These are phyloP conservation scores for Drosophila eugracilis DNA, from an alignment of 1,140 invertebrate genomes.

Conservation along the genomic window DNA sequence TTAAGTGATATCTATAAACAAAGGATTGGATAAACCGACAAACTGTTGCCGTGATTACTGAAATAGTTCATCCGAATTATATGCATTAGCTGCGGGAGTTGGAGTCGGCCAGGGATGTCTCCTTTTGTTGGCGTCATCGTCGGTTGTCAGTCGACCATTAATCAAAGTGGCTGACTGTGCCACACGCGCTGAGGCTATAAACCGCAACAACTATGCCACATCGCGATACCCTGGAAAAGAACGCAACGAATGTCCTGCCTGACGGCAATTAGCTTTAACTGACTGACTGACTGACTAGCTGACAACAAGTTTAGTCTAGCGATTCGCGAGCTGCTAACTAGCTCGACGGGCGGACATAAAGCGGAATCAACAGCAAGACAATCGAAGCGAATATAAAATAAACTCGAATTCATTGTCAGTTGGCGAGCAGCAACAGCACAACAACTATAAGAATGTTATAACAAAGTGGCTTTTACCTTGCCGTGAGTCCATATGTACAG, in stretches of 20 bases:
- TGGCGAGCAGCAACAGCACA: constrained; percentile 22
- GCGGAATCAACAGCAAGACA: constrained; percentile 52
- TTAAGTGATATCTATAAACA: constrained; percentile 52
- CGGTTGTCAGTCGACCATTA: constrained; percentile 35
- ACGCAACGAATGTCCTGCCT: constrained; percentile 18
- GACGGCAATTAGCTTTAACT: constrained; percentile 57
- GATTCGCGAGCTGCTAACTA: constrained; percentile 49
- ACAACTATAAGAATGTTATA: constrained; percentile 46
- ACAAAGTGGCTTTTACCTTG: constrained; percentile 40
- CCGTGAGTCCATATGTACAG: constrained; percentile 11
- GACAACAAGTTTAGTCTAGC: constrained; percentile 33
- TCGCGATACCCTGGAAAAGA: constrained; percentile 35
- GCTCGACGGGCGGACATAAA: constrained; percentile 29
- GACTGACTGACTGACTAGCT: constrained; percentile 8
- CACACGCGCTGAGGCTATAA: constrained; percentile 29
- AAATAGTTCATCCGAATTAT: constrained; percentile 7
- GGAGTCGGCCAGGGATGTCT: constrained; percentile 27
- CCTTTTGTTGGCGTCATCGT: constrained; percentile 45
- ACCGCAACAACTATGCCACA: constrained; percentile 22
- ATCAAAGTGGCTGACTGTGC: constrained; percentile 43
- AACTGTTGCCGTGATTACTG: constrained; percentile 28
- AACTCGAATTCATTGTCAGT: constrained; percentile 56
- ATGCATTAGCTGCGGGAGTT: background rate
- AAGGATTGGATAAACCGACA: constrained; percentile 5
- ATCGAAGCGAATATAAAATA: constrained; percentile 55